Percentiles rank a stretch among this genome's conserved stretches.
Conservation (phyloP, 2,888 invertebrate species). For the Thymelicus sylvestris region DNA sequence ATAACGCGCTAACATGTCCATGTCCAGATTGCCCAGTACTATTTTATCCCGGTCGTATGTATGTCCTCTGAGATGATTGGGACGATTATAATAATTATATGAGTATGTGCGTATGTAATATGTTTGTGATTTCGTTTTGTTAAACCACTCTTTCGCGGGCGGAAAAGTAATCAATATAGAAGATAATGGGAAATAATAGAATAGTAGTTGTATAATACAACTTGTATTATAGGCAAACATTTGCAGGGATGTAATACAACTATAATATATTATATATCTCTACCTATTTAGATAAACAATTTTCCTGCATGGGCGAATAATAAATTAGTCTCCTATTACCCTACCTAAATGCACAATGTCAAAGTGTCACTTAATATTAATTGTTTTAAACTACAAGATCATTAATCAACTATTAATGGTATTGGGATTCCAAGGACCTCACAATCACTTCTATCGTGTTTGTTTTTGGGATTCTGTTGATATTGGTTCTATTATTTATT, state of each 20-base stretch:
- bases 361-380: conserved; percentile 27
- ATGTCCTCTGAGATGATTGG: too few species aligned
- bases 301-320: conserved; percentile 7
- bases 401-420: conserved; percentile 30
- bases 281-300: neutral
- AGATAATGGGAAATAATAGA: too few species aligned
- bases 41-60: too few species aligned
- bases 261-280: too few species aligned
- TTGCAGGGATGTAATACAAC: too few species aligned
- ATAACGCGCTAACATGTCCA: too few species aligned
- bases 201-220: neutral
- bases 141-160: too few species aligned
- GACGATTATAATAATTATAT: too few species aligned
- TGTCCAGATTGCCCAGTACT: too few species aligned
- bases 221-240: neutral
- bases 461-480: conserved; percentile 17
- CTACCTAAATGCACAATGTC: conserved; percentile 17
- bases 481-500: neutral
- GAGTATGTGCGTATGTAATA: too few species aligned
- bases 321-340: neutral
- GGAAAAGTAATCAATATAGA: too few species aligned
- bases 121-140: too few species aligned
- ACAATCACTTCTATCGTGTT: conserved; percentile 31
- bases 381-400: conserved; percentile 24
- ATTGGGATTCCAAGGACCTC: conserved; percentile 30